A percentile compares a stretch with the other conserved stretches of the same genome.
These are phyloP conservation scores for Fulmarus glacialis DNA, from an alignment of 2,113 vertebrate genomes.

Conservation along the genomic window DNA sequence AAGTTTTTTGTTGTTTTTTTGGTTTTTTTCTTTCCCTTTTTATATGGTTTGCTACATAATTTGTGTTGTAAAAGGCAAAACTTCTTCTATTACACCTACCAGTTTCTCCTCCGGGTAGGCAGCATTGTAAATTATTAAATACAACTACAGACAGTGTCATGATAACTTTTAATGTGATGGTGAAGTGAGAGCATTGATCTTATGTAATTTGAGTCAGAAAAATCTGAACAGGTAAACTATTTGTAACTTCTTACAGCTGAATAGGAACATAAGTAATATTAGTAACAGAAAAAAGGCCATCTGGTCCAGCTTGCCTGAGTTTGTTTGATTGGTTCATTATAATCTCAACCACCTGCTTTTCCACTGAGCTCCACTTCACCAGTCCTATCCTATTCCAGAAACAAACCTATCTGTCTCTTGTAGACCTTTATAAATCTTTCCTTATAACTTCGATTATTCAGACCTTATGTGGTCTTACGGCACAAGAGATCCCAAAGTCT, in stretches of 20 bases:
- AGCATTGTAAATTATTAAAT: constrained; percentile 59
- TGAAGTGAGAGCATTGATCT: constrained; percentile 67
- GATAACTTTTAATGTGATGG: constrained; percentile 64
- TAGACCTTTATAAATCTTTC: constrained; percentile 62
- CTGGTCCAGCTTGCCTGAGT: constrained; percentile 39
- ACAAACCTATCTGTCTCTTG: constrained; percentile 51
- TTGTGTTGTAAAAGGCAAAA: constrained; percentile 4
- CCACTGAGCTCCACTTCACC: not conserved
- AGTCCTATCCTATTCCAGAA: constrained; percentile 38
- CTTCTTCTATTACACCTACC: not conserved
- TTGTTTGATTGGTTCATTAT: constrained; percentile 43
- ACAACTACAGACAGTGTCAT: constrained; percentile 50
- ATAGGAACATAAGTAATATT: constrained; percentile 59
- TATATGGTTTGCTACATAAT: not conserved
- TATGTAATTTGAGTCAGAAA: constrained; percentile 67
- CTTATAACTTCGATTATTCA: constrained; percentile 41
- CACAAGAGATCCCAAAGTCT: not conserved
- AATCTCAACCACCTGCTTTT: constrained; percentile 70
- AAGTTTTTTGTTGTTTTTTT: not conserved
- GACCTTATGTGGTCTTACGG: constrained; percentile 5
- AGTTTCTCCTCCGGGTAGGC: constrained; percentile 7
- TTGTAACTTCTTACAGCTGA: constrained; percentile 67
- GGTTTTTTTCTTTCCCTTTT: not conserved
- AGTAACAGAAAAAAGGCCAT: constrained; percentile 53
- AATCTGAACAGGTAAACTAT: constrained; percentile 63